Evolutionary conservation across 1,140 invertebrate species (phyloP), one percentile per base, ranked within the genome.

Genomic region (Nephila pilipes): DNA sequence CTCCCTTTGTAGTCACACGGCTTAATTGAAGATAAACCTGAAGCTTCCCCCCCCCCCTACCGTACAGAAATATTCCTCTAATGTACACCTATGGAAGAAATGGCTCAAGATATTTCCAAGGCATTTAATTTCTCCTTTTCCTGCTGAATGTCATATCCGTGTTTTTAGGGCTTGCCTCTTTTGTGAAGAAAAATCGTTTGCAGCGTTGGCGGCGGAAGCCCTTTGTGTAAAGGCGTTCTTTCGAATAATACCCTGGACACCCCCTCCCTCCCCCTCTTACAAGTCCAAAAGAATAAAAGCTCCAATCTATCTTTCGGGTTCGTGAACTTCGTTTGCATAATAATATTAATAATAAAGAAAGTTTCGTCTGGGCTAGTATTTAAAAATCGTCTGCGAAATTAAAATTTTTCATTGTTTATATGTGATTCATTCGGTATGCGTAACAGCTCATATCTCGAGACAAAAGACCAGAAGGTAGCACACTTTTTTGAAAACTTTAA

Each of bases 171-270:
- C 63, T 87, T 87, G 85, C 32, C 85, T 87, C 85, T 65, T 87
- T 87, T 87, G 85, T 87, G 83, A 2, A 18, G 29, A 85, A 58
- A 85, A 58, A 58, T n/a, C 25, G 60, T 38, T 38, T 29, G 54
- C 20, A 57, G 85, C 85, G 60, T 87, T 87, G 85, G 85, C 55
- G 85, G 63, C 58, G 85, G 85, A 87, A 58, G 36, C 55, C 6
- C 38, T 65, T 87, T 87, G 85, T 87, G 85, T 46, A 25, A 69
- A 65, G 38, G 60, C 55, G 83, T 85, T 83, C 54, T 85, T 29
- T 85, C 22, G 69, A 75, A 75, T 75, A 75, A 75, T 75, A 75
- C 63, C 63, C 22, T 65, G n/a, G 10, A 25, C 12, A 29, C 63
- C 63, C 63, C 63, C 60, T 63, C 0, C 22, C 63, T 29, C n/a